Evolutionary conservation across 2,797 vertebrate genomes (phyloP), one percentile per base, ranked within the genome.

Genomic region (Sternarchorhynchus goeldii): DNA sequence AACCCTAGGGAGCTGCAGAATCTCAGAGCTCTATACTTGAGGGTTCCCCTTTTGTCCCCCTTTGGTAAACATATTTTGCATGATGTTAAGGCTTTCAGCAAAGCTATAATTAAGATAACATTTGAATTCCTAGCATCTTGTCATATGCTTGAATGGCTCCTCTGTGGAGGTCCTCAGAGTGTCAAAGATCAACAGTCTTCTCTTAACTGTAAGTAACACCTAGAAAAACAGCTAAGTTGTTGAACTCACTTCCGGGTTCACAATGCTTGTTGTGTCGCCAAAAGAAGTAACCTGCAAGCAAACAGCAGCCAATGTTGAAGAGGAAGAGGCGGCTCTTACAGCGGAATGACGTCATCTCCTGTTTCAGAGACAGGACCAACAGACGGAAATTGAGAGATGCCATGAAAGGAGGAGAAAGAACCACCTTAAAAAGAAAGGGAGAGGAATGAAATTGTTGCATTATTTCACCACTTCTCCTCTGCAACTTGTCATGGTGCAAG

Each of bases 211-310:
- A 50, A 55, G 0, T 10, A 17, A 70, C n/a, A 62, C 8, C 50
- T 25, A 6, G 75, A 59, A 59, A 62, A 18, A 57, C 16, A 14
- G 53, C 18, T 2, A 64, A 63, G 60, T 57, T 10, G 10, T 6
- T 32, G 55, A 68, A 80, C 93, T 90, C 87, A 98, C 96, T 94
- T 95, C 96, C 96, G 0, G 90, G 78, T 80, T 96, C 93, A 57
- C 97, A 99, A 87, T 93, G 94, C 81, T 89, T 92, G 89, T 97
- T 98, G 94, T 99, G 97, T 73, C 95, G 93, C 81, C 91, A 90
- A 90, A 92, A 98, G 88, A 95, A 95, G 2, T 94, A 93, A 0
- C 89, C 81, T 0, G 96, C 94, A 0, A 89, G 84, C 0, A 86
- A 14, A 5, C 94, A 96, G 0, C 93, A 91, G 86, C 88, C 0